These are phyloP conservation scores for Gouania willdenowi DNA, from an alignment of 2,797 vertebrate species.

Conservation along the genomic window DNA sequence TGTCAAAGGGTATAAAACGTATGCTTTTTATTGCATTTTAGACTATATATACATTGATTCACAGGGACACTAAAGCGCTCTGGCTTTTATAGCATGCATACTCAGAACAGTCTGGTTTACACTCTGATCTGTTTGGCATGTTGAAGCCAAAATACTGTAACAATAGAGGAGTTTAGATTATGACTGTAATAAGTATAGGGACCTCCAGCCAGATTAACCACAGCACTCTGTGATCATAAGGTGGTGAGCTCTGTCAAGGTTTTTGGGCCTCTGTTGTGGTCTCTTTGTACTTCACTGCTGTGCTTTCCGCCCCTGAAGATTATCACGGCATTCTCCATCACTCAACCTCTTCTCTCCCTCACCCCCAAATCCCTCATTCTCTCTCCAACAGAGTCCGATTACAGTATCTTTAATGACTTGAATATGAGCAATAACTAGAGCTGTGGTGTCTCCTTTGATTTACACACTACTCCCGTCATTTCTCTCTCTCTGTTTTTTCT, in stretches of 20 bases:
- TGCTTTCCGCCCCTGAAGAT: conserved; percentile 17
- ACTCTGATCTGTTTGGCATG: conserved; percentile 32
- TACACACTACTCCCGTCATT: too few species aligned
- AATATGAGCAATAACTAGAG: conserved; percentile 27
- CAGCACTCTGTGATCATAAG: conserved; percentile 57
- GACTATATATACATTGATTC: background rate
- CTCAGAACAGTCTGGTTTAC: conserved; percentile 12
- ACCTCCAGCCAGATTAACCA: conserved; percentile 55
- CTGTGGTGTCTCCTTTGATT: conserved; percentile 20
- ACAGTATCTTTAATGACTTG: conserved; percentile 25
- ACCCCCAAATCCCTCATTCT: background rate
- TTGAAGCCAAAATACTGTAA: conserved; percentile 27
- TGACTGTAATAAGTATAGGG: conserved; percentile 56
- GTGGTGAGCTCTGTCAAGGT: conserved; percentile 56
- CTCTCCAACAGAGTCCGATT: conserved; percentile 12
- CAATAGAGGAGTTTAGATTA: conserved; percentile 49
- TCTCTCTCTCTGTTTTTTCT: too few species aligned
- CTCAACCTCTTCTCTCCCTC: conserved; percentile 20
- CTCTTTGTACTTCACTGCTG: conserved; percentile 52
- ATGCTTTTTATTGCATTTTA: too few species aligned
- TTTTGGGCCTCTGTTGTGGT: conserved; percentile 66
- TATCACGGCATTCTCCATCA: conserved; percentile 42
- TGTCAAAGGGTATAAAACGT: background rate
- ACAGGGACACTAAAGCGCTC: background rate
- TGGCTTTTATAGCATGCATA: conserved; percentile 4